These are phyloP conservation scores for Seriola aureovittata DNA, from an alignment of 2,113 vertebrate genomes.

Conservation along the genomic window DNA sequence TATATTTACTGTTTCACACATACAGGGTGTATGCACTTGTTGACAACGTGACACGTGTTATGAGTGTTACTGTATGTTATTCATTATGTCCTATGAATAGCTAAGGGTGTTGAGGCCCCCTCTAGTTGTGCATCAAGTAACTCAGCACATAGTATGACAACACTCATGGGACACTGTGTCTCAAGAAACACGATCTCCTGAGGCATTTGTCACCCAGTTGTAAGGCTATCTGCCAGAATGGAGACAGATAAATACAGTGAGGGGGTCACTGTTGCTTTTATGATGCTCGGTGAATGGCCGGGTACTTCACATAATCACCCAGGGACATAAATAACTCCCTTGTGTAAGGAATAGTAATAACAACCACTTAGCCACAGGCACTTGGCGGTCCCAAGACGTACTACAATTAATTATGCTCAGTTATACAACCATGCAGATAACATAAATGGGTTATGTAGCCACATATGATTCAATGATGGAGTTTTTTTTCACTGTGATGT, in stretches of 20 bases:
- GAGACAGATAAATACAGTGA: slow-evolving; percentile 62
- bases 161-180: slow-evolving; percentile 64
- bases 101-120: background rate
- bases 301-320: slow-evolving; percentile 59
- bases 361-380: slow-evolving; percentile 47
- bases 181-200: slow-evolving; percentile 73
- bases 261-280: slow-evolving; percentile 50
- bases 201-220: slow-evolving; percentile 73
- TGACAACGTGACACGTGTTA: background rate
- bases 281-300: slow-evolving; percentile 52
- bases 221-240: slow-evolving; percentile 47
- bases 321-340: slow-evolving; percentile 62
- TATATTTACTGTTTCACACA: slow-evolving; percentile 16
- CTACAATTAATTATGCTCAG: slow-evolving; percentile 6
- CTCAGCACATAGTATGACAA: slow-evolving; percentile 61
- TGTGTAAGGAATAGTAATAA: slow-evolving; percentile 53
- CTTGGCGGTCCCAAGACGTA: slow-evolving; percentile 13
- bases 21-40: slow-evolving; percentile 41
- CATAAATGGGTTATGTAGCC: background rate
- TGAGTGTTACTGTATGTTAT: background rate
- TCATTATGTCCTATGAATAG: slow-evolving; percentile 47
- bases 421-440: background rate
- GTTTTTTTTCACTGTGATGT: no score
- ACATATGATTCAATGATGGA: background rate
- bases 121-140: slow-evolving; percentile 17